A percentile compares a stretch with the other conserved stretches of the same genome.
phyloP scores from a whole-genome alignment of 2,113 vertebrate genomes.

The Ramphastos sulfuratus region DNA sequence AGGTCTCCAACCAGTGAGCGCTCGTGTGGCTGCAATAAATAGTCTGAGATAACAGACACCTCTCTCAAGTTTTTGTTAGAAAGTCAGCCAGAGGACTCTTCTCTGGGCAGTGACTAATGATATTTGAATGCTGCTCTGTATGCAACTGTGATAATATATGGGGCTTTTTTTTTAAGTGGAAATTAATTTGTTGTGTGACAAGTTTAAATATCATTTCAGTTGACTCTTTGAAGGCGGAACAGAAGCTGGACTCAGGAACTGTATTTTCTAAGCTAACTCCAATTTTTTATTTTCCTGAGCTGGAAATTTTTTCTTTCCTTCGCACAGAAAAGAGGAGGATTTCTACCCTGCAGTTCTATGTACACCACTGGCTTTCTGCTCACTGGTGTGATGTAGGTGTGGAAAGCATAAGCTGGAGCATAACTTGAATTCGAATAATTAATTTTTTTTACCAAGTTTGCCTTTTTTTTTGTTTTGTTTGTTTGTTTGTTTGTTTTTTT shows the following conservation, averaged over 20 bases:
- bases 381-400: background rate
- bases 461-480: too few species aligned
- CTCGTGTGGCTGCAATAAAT: conserved; percentile 56
- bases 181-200: background rate
- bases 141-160: background rate
- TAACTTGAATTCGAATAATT: background rate
- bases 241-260: background rate
- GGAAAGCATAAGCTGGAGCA: background rate
- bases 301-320: background rate
- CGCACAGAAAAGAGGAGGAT: background rate
- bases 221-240: background rate
- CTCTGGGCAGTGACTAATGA: conserved; percentile 30
- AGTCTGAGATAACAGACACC: conserved; percentile 64
- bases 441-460: background rate
- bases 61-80: conserved; percentile 41
- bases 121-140: conserved; percentile 14
- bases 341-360: background rate
- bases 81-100: conserved; percentile 67
- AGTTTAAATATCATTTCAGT: background rate
- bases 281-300: background rate
- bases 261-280: background rate
- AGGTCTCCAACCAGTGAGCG: background rate
- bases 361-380: background rate
- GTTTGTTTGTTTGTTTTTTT: background rate
- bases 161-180: background rate